A percentile compares a stretch with the other conserved stretches of the same genome.
phyloP scores from a whole-genome alignment of 2,113 vertebrate species.

The Ceratotherium simum region DNA sequence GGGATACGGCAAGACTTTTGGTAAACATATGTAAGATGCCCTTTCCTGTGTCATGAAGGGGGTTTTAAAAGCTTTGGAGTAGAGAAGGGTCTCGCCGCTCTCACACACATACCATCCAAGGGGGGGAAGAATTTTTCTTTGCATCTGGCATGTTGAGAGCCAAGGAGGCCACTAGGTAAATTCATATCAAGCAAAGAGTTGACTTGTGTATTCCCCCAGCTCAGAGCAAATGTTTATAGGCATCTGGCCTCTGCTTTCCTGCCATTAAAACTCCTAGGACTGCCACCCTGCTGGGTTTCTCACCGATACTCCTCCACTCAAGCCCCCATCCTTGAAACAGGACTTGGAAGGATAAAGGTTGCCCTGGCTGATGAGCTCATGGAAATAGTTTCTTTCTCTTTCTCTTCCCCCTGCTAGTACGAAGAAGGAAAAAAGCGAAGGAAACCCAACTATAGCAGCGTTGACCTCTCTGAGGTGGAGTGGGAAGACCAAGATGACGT shows the following conservation, averaged over 20 bases:
- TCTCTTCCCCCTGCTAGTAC: constrained; percentile 88
- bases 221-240: neutral
- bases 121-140: neutral
- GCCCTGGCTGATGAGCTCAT: constrained; percentile 2
- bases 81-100: neutral
- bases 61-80: neutral
- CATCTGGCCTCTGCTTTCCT: neutral
- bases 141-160: neutral
- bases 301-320: too few species aligned
- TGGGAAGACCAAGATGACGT: constrained; percentile 98
- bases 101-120: neutral
- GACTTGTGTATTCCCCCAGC: neutral
- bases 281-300: too few species aligned
- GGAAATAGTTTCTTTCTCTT: neutral
- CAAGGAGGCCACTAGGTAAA: neutral
- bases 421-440: constrained; percentile 96
- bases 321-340: neutral
- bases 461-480: constrained; percentile 98
- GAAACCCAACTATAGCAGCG: constrained; percentile 97
- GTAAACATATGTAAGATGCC: neutral
- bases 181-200: neutral
- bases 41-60: neutral
- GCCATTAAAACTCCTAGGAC: neutral
- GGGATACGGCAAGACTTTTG: neutral
- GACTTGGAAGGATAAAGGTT: neutral